Conservation (phyloP, 2,797 vertebrate genomes). For the Cygnus olor region DNA sequence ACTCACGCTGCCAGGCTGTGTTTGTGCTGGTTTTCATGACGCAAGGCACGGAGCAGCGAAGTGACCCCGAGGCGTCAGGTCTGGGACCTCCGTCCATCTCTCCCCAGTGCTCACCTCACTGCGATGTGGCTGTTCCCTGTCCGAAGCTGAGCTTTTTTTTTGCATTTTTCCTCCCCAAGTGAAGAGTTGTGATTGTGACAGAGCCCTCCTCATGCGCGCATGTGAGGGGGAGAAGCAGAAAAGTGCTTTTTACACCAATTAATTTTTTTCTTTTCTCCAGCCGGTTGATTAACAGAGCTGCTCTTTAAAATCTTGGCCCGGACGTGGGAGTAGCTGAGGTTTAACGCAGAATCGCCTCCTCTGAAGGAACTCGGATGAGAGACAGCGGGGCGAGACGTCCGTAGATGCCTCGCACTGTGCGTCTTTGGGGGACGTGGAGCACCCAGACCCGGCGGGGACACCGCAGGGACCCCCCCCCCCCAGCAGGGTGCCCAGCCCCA, state of each 20-base stretch:
- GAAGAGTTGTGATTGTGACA: neutral
- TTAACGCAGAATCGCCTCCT: neutral
- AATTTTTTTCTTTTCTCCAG: neutral
- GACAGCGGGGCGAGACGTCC: neutral
- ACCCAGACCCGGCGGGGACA: too few relatives aligned
- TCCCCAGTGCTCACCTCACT: rapidly evolving
- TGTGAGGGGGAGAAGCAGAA: neutral
- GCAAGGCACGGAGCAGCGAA: rapidly evolving
- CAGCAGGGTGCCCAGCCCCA: too few relatives aligned
- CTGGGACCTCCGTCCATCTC: neutral
- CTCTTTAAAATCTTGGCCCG: neutral
- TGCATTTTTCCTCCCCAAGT: neutral
- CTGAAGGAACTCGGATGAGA: neutral
- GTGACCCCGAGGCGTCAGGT: neutral
- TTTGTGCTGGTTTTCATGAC: neutral
- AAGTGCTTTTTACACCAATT: neutral
- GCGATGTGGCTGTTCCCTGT: neutral
- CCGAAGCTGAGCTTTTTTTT: neutral
- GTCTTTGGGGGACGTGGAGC: too few relatives aligned
- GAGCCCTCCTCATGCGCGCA: rapidly evolving
- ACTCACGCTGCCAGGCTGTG: rapidly evolving
- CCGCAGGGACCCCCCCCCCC: too few relatives aligned
- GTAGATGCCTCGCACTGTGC: neutral
- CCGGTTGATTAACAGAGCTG: neutral
- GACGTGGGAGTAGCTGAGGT: neutral